Percentiles rank a stretch among this genome's conserved stretches.
Conservation (phyloP, 2,888 invertebrate species). For the Stegophylla sp. region DNA sequence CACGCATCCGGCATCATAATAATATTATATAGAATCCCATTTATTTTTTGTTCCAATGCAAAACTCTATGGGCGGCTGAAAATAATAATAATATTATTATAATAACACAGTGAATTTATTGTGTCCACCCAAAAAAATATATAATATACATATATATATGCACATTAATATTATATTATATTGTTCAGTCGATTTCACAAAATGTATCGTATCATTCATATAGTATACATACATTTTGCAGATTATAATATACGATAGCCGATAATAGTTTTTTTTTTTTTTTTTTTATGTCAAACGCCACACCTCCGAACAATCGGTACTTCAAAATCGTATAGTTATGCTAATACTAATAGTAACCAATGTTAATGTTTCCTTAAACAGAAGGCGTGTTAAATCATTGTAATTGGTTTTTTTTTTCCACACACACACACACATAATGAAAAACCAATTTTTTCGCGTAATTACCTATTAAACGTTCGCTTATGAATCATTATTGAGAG, state of each 20-base stretch:
- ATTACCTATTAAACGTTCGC: constrained; percentile 43
- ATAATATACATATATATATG: too few species aligned
- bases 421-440: not conserved
- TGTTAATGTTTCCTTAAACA: constrained; percentile 39
- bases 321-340: constrained; percentile 5
- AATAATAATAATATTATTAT: not conserved
- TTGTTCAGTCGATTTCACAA: too few species aligned
- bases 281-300: constrained; percentile 11
- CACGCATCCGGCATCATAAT: constrained; percentile 9
- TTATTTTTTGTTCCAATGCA: not conserved
- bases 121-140: too few species aligned
- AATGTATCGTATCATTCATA: too few species aligned
- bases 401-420: constrained; percentile 39
- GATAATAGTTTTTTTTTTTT: not conserved
- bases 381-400: constrained; percentile 49
- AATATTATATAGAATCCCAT: not conserved
- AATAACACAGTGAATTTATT: too few species aligned
- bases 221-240: not conserved
- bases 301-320: not conserved
- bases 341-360: not conserved
- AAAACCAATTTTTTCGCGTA: constrained; percentile 26
- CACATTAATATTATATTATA: too few species aligned
- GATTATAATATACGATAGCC: not conserved
- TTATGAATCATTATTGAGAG: constrained; percentile 38
- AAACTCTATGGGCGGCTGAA: constrained; percentile 6